A percentile compares a stretch with the other conserved stretches of the same genome.
These are phyloP conservation scores for Bambusicola thoracicus DNA, from an alignment of 2,113 vertebrate species.

Conservation along the genomic window DNA sequence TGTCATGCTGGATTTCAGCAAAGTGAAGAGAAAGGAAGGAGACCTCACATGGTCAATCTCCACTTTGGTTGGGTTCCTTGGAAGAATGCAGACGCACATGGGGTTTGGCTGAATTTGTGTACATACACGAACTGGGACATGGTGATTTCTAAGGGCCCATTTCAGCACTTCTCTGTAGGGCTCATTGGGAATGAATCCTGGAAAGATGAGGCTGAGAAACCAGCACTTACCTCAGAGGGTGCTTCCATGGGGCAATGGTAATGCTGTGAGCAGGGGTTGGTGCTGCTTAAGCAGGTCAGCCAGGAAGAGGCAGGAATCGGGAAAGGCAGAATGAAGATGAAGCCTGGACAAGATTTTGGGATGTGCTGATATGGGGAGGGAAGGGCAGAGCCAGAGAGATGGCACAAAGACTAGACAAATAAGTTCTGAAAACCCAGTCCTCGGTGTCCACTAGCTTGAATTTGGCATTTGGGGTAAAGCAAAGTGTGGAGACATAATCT, in stretches of 20 bases:
- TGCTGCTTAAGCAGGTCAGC: neutral
- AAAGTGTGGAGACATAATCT: neutral
- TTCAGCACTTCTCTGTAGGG: neutral
- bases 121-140: neutral
- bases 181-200: neutral
- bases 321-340: neutral
- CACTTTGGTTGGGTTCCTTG: neutral
- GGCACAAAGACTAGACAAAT: neutral
- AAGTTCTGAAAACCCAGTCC: neutral
- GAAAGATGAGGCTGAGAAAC: neutral
- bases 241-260: neutral
- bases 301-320: neutral
- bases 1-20: neutral
- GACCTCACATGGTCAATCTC: neutral
- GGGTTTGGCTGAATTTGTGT: neutral
- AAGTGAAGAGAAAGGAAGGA: neutral
- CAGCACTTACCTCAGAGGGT: neutral
- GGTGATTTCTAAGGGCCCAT: neutral
- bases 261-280: neutral
- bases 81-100: fast-evolving
- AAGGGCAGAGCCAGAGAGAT: neutral
- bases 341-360: neutral
- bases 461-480: neutral
- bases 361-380: neutral
- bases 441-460: neutral